A percentile compares a stretch with the other conserved stretches of the same genome.
Evolutionary conservation across 2,888 invertebrate genomes (phyloP).

Genomic region (Rotaria socialis): DNA sequence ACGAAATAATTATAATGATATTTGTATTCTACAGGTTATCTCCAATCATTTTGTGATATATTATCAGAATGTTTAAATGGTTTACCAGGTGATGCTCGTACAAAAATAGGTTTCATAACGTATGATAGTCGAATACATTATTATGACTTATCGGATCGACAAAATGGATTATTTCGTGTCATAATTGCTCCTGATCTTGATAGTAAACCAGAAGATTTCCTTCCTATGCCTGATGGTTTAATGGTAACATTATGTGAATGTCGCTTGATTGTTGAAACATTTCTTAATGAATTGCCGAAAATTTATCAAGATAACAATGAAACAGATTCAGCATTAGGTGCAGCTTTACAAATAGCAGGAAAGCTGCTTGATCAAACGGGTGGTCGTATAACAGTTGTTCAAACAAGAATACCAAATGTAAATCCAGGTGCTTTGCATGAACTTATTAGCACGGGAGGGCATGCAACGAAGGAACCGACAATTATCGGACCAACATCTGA

Average conservation of each 20-base stretch:
- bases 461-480: conserved; percentile 73
- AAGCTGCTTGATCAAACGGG: conserved; percentile 86
- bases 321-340: conserved; percentile 79
- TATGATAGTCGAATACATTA: conserved; percentile 87
- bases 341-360: conserved; percentile 83
- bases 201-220: conserved; percentile 73
- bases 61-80: conserved; percentile 75
- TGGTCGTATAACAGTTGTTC: conserved; percentile 88
- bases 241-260: conserved; percentile 83
- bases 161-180: conserved; percentile 60
- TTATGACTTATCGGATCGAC: conserved; percentile 64
- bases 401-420: conserved; percentile 70
- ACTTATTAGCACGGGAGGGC: conserved; percentile 53
- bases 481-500: conserved; percentile 78
- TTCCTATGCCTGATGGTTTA: conserved; percentile 88
- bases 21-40: conserved; percentile 63
- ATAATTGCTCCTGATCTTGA: conserved; percentile 70
- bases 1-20: too few species aligned
- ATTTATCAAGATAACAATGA: conserved; percentile 68
- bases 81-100: conserved; percentile 87
- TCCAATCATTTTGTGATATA: conserved; percentile 75
- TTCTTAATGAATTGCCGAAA: conserved; percentile 69
- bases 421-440: conserved; percentile 80
- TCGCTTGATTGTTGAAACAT: conserved; percentile 64
- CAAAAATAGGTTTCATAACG: conserved; percentile 87